Conservation (phyloP, 2,113 vertebrate genomes). For the Pituophis catenifer region DNA sequence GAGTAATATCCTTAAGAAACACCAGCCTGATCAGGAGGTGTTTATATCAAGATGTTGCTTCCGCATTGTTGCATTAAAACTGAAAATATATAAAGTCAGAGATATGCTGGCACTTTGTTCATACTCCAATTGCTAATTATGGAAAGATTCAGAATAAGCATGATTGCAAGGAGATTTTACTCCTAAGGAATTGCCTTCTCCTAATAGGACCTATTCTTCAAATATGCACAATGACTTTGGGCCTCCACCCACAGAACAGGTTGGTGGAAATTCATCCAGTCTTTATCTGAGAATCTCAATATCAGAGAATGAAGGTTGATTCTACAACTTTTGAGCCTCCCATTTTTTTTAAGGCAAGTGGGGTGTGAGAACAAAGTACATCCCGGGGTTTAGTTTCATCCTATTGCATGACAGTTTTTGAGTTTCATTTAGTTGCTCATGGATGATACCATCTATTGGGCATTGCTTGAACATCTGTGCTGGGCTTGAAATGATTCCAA, state of each 20-base stretch:
- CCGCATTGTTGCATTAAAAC: neutral
- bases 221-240: neutral
- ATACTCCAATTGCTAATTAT: neutral
- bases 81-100: neutral
- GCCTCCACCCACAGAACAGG: neutral
- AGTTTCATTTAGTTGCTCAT: neutral
- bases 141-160: neutral
- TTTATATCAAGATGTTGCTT: neutral
- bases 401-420: neutral
- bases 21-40: neutral
- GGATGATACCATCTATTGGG: neutral
- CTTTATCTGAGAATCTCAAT: neutral
- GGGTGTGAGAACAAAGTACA: neutral
- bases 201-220: neutral
- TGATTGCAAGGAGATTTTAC: neutral
- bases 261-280: neutral
- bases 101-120: neutral
- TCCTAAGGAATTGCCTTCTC: neutral
- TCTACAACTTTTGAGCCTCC: neutral
- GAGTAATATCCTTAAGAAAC: neutral
- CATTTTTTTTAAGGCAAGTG: neutral
- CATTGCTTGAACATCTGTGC: neutral
- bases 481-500: neutral
- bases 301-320: neutral
- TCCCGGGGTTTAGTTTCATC: neutral